Base-by-base conservation (phyloP, 2,797 vertebrate species). In the Coregonus sp. region DNA sequence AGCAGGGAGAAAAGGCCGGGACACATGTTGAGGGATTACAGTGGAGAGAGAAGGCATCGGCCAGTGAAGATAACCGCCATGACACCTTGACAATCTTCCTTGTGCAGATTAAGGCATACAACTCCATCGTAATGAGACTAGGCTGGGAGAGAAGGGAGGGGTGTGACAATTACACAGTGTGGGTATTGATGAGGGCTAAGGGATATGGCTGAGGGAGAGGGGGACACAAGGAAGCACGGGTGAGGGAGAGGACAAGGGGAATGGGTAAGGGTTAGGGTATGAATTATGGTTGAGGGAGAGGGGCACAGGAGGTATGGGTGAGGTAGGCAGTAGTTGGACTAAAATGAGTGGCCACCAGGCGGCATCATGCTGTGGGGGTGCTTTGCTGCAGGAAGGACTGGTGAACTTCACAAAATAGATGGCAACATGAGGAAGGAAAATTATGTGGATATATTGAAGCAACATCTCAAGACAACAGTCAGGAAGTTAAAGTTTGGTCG, bases 121-220 rank as follows among this genome's bases (percentile, higher is more conserved):
- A 96, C 96, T 94, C 93, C 93, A 94, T 91, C 93, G 91, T 97
- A 97, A 97, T 96, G 95, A 96, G 92, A 91, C 92, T 92, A 93
- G 90, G 86, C 88, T 85, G 88, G 91, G 87, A 89, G 90, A 91
- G 77, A 91, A 90, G 88, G 79, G 88, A 92, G 91, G 89, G 40
- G 1, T 9, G 40, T 47, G 40, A 47, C 40, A 9, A 47, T 47
- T 47, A 9, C 40, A 47, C 40, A 47, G 40, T 47, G 40, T 47
- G 40, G 40, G 40, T 9, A 47, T 47, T 47, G 40, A 47, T 47
- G 9, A 88, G 86, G 86, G 87, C 89, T 92, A 89, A 91, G 91
- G 76, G 80, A 81, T 80, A 78, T 75, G 20, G 37, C 40, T 47
- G 35, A 63, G 25, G 15, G 33, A 56, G 12, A 80, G 61, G 70